phyloP scores from a whole-genome alignment of 2,113 vertebrate genomes.

The Caranx ignobilis region DNA sequence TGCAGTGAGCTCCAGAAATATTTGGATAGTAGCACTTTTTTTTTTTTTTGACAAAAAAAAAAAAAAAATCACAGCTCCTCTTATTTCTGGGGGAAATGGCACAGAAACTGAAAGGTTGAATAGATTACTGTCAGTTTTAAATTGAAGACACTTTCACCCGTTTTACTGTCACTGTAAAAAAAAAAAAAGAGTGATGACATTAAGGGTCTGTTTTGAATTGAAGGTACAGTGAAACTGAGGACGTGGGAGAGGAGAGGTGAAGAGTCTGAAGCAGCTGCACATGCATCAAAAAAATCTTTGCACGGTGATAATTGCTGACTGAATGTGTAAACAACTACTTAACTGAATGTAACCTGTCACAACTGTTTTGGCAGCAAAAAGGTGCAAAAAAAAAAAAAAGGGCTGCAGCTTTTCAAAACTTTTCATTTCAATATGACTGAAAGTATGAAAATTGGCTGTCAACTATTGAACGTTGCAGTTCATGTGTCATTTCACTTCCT shows the following conservation, averaged over 20 bases:
- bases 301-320: conserved; percentile 23
- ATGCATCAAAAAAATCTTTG: conserved; percentile 8
- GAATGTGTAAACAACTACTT: conserved; percentile 9
- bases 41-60: conserved; percentile 6
- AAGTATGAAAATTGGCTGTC: conserved; percentile 17
- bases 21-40: conserved; percentile 57
- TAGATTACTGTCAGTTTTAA: conserved; percentile 15
- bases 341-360: conserved; percentile 30
- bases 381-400: conserved; percentile 10
- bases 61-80: neutral
- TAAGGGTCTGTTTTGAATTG: neutral
- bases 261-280: neutral
- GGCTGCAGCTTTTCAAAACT: conserved; percentile 17
- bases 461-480: conserved; percentile 13
- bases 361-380: conserved; percentile 24
- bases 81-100: conserved; percentile 37
- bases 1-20: conserved; percentile 47
- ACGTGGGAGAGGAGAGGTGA: neutral
- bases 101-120: conserved; percentile 23
- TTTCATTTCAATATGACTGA: neutral
- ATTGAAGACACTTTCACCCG: neutral
- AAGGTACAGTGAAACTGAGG: neutral
- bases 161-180: neutral
- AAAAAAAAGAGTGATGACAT: neutral
- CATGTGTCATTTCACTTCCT: conserved; percentile 57